Evolutionary conservation across 1,140 invertebrate species (phyloP).

Genomic region (Conus betulinus): DNA sequence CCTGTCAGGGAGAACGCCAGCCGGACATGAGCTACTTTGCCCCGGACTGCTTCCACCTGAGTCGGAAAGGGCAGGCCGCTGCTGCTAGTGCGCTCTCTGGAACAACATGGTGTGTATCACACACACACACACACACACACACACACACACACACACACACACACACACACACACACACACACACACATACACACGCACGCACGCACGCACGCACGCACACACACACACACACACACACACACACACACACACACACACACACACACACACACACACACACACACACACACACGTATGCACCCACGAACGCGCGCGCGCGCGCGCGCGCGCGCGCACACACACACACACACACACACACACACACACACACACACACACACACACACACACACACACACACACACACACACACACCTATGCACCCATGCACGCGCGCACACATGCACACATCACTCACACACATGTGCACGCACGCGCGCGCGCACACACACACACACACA

Average conservation of each 20-base stretch:
- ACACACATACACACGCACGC: too few species aligned
- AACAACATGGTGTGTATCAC: constrained; percentile 72
- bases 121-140: too few species aligned
- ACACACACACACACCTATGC: too few species aligned
- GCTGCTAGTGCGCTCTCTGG: constrained; percentile 70
- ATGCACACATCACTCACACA: neutral
- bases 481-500: too few species aligned
- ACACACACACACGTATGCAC: too few species aligned
- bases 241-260: too few species aligned
- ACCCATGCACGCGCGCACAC: too few species aligned
- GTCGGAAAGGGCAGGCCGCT: constrained; percentile 80
- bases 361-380: neutral
- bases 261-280: too few species aligned
- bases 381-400: neutral
- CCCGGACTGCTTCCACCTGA: constrained; percentile 84
- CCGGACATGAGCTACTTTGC: constrained; percentile 81
- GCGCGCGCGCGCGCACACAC: too few species aligned
- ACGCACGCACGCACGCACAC: neutral
- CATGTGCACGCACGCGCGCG: neutral
- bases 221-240: neutral
- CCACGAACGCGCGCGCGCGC: too few species aligned
- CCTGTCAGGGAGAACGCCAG: constrained; percentile 40
- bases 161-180: too few species aligned
- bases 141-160: too few species aligned
- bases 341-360: constrained; percentile 3